Evolutionary conservation across 2,797 vertebrate genomes (phyloP).

Genomic region (Pipistrellus pygmaeus): DNA sequence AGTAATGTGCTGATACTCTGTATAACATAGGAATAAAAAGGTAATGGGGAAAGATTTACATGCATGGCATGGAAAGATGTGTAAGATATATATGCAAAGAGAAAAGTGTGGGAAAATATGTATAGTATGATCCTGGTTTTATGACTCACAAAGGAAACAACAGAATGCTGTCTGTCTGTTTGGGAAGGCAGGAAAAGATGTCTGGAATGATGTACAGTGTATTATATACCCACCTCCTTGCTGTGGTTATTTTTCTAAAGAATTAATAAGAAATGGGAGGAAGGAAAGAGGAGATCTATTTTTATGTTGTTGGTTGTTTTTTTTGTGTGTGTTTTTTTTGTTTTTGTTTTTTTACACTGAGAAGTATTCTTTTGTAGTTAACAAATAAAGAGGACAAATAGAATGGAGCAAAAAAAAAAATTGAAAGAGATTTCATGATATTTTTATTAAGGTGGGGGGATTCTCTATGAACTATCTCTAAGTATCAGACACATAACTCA

Average conservation of each 20-base stretch:
- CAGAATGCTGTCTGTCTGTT: neutral
- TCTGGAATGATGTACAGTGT: neutral
- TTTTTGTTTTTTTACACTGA: neutral
- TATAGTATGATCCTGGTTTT: neutral
- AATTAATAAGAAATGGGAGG: neutral
- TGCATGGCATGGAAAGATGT: neutral
- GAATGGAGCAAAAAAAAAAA: neutral
- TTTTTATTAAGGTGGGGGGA: neutral
- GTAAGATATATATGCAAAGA: neutral
- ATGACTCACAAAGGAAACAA: conserved; percentile 14
- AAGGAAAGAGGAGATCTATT: neutral
- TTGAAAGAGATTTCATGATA: neutral
- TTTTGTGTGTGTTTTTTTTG: neutral
- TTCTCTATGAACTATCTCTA: neutral
- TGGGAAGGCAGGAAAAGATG: neutral
- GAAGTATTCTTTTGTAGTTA: neutral
- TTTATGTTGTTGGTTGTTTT: neutral
- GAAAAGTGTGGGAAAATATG: neutral
- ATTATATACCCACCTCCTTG: neutral
- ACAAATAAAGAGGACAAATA: neutral
- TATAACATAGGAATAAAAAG: neutral
- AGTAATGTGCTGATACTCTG: neutral
- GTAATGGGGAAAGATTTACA: neutral
- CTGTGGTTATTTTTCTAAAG: neutral
- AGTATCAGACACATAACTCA: neutral